A percentile compares a stretch with the other conserved stretches of the same genome.
Conservation (phyloP, 2,888 invertebrate species). For the Salpingus planirostris region DNA sequence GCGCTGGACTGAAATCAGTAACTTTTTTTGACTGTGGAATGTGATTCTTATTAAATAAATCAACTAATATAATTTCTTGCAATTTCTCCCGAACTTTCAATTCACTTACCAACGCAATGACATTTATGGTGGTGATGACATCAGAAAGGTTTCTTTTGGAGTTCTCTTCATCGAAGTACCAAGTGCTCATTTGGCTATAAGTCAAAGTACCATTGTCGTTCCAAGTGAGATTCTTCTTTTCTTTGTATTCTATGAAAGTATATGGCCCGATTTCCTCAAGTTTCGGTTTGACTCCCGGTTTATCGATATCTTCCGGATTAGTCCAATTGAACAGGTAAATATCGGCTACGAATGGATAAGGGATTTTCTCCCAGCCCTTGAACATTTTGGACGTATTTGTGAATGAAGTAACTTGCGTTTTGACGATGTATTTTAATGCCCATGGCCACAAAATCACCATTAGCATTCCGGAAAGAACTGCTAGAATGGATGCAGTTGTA, state of each 20-base stretch:
- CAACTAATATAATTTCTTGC: too few species aligned
- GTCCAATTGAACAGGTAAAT: slow-evolving; percentile 75
- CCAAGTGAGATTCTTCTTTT: slow-evolving; percentile 65
- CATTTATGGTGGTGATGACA: slow-evolving; percentile 63
- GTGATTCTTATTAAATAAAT: too few species aligned
- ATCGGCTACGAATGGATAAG: slow-evolving; percentile 54
- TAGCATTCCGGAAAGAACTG: too few species aligned
- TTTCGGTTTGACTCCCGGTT: slow-evolving; percentile 47
- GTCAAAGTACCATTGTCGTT: slow-evolving; percentile 65
- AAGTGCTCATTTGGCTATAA: slow-evolving; percentile 58
- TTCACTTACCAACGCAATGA: slow-evolving; percentile 63
- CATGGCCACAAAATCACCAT: too few species aligned
- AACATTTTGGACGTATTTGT: slow-evolving; percentile 56
- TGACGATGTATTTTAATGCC: too few species aligned
- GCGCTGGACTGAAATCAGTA: slow-evolving; percentile 47
- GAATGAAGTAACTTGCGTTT: too few species aligned
- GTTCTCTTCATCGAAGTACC: slow-evolving; percentile 58
- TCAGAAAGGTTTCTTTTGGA: slow-evolving; percentile 63
- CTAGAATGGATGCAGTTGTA: too few species aligned
- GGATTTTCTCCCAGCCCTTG: slow-evolving; percentile 61
- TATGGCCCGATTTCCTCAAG: slow-evolving; percentile 54
- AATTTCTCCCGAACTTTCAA: background rate
- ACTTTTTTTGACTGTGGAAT: too few species aligned
- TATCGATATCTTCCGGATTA: slow-evolving; percentile 57
- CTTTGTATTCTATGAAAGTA: slow-evolving; percentile 54